Evolutionary conservation across 2,888 invertebrate species (phyloP).

Genomic region (Volucella bombylans): DNA sequence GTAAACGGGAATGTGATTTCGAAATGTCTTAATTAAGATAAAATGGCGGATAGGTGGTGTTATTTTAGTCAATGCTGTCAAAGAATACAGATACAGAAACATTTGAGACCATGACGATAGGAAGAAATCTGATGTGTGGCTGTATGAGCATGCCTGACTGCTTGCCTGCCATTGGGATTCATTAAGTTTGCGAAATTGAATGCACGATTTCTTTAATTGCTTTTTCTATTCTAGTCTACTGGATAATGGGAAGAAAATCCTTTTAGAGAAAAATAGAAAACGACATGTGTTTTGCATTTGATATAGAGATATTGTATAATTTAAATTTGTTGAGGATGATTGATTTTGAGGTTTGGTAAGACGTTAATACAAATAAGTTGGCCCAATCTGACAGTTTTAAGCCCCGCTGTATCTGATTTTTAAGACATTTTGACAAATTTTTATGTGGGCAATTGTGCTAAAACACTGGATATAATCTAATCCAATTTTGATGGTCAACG

Average conservation of each 20-base stretch:
- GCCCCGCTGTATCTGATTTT: too few species aligned
- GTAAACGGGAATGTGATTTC: conserved; percentile 36
- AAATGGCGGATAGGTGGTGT: conserved; percentile 23
- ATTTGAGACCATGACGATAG: conserved; percentile 3
- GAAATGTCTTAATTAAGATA: conserved; percentile 39
- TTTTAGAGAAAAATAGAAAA: conserved; percentile 1
- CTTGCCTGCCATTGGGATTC: conserved; percentile 6
- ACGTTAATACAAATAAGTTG: too few species aligned
- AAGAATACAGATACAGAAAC: conserved; percentile 1
- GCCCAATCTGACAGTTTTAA: too few species aligned
- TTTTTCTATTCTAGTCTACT: conserved; percentile 45
- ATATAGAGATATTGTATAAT: too few species aligned
- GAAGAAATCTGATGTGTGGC: too few species aligned
- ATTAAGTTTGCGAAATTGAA: conserved; percentile 42
- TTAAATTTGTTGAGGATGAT: too few species aligned
- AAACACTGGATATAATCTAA: too few species aligned
- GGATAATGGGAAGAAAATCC: conserved; percentile 19
- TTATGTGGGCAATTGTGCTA: too few species aligned
- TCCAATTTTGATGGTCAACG: too few species aligned
- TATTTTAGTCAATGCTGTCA: conserved; percentile 47
- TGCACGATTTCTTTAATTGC: conserved; percentile 45
- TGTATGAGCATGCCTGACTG: conserved; percentile 17
- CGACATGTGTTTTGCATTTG: background rate
- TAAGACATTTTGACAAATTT: too few species aligned
- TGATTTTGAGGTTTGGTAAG: too few species aligned